These are phyloP conservation scores for Umimayanthus chanpuru DNA, from an alignment of 92 coral and sea anemone species.

Conservation along the genomic window DNA sequence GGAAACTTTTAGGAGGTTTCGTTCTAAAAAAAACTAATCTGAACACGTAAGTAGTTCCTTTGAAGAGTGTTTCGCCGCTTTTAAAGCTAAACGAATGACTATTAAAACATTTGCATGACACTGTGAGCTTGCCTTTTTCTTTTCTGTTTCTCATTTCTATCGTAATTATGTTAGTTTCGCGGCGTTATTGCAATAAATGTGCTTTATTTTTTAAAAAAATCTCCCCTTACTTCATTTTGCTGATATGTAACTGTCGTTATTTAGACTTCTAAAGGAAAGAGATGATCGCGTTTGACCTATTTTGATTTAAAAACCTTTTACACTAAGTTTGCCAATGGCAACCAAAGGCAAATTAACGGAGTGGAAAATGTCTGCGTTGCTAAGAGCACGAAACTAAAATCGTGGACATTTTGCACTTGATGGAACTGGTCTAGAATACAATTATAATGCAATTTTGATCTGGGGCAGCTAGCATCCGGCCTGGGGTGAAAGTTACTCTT, in stretches of 20 bases:
- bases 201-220: neutral
- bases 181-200: neutral
- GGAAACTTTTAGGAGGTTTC: neutral
- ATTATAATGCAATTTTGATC: neutral
- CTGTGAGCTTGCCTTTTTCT: neutral
- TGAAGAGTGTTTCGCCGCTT: neutral
- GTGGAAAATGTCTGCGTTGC: conserved; percentile 26
- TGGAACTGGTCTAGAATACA: neutral
- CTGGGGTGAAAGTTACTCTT: neutral
- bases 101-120: neutral
- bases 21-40: neutral
- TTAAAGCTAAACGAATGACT: neutral
- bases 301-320: conserved; percentile 3
- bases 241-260: neutral
- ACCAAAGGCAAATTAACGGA: conserved; percentile 12
- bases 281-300: neutral
- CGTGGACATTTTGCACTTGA: neutral
- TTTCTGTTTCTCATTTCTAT: neutral
- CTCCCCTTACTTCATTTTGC: neutral
- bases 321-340: neutral
- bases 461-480: neutral
- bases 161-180: neutral
- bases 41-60: neutral
- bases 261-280: neutral
- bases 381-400: conserved; percentile 11